Percentiles rank a stretch among this genome's conserved stretches.
Conservation (phyloP, 2,797 vertebrate species). For the Eremophila alpestris region DNA sequence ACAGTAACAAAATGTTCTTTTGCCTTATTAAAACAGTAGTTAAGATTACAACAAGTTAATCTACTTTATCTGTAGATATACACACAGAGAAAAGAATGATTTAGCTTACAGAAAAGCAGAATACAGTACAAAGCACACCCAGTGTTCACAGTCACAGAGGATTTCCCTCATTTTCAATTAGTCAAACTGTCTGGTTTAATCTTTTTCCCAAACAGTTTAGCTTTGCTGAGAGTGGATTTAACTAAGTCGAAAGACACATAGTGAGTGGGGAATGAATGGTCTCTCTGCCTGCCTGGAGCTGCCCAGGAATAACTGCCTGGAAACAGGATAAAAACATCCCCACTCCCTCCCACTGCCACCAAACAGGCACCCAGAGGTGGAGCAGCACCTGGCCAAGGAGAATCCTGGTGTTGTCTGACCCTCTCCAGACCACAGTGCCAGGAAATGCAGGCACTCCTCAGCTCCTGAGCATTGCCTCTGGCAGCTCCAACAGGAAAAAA, state of each 20-base stretch:
- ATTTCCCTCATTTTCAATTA: slow-evolving; percentile 60
- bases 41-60: neutral
- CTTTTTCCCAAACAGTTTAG: slow-evolving; percentile 52
- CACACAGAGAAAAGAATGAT: neutral
- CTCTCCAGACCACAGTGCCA: neutral
- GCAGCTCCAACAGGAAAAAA: neutral
- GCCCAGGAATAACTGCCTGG: neutral
- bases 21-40: neutral
- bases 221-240: slow-evolving; percentile 53
- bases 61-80: neutral
- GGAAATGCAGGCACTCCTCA: neutral
- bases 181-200: slow-evolving; percentile 38
- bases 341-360: neutral
- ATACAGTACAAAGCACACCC: neutral
- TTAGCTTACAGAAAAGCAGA: neutral
- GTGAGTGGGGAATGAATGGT: neutral
- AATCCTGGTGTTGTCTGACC: neutral
- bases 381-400: neutral
- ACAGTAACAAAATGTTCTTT: neutral
- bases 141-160: slow-evolving; percentile 3
- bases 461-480: neutral
- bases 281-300: neutral
- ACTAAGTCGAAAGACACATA: slow-evolving; percentile 42
- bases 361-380: neutral
- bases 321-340: neutral